Conservation (phyloP, 1,140 invertebrate genomes). For the Procambarus virginalis region DNA sequence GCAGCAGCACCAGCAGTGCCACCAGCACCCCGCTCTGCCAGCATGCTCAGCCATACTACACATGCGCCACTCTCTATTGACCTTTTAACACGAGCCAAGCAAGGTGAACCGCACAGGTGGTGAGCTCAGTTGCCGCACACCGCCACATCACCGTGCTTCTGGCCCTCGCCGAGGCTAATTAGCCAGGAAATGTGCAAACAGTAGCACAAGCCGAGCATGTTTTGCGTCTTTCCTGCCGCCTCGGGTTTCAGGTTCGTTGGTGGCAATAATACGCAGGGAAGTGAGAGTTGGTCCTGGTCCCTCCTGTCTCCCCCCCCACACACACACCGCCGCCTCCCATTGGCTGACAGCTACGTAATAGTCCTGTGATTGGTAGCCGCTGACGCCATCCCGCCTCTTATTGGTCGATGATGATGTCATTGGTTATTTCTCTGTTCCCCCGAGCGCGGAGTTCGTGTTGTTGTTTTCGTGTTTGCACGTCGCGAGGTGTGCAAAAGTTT, state of each 20-base stretch:
- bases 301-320: too few species aligned
- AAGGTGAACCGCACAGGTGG: slow-evolving; percentile 34
- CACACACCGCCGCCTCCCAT: background rate
- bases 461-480: background rate
- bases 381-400: slow-evolving; percentile 9
- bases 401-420: slow-evolving; percentile 28
- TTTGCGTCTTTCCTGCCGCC: background rate
- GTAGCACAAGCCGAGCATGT: background rate
- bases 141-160: background rate
- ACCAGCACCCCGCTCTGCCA: background rate
- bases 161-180: background rate
- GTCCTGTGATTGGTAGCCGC: background rate
- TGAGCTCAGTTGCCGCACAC: background rate
- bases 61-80: slow-evolving; percentile 25
- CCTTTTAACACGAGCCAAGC: slow-evolving; percentile 12
- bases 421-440: slow-evolving; percentile 24
- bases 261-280: background rate
- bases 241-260: background rate
- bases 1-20: background rate
- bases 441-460: background rate
- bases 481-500: slow-evolving; percentile 11
- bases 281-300: too few species aligned
- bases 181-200: background rate
- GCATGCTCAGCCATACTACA: background rate
- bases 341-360: slow-evolving; percentile 13